A percentile compares a stretch with the other conserved stretches of the same genome.
phyloP scores from a whole-genome alignment of 2,888 invertebrate genomes.

The Coremacera marginata region DNA sequence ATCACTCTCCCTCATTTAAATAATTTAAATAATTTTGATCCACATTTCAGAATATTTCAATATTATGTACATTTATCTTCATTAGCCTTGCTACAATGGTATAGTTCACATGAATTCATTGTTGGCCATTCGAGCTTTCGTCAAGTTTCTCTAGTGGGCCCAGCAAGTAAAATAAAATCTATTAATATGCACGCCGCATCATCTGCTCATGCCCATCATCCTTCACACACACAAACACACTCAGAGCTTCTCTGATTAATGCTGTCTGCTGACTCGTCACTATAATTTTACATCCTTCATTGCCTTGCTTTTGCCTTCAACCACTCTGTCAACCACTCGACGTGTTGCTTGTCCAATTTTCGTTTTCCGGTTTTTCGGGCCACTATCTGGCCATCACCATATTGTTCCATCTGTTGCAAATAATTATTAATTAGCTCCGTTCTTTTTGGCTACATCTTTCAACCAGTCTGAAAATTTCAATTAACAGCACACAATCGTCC shows the following conservation, averaged over 20 bases:
- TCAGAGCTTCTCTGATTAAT: neutral
- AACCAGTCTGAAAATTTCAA: slow-evolving; percentile 3
- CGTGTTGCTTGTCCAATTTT: too few relatives aligned
- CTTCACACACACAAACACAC: neutral
- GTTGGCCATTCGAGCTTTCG: neutral
- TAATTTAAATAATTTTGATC: too few relatives aligned
- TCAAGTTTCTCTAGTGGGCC: neutral
- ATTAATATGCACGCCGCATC: neutral
- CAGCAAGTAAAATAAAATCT: neutral
- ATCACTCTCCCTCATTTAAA: too few relatives aligned
- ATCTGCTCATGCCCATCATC: neutral
- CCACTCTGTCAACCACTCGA: neutral
- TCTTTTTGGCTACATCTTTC: neutral
- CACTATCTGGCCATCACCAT: neutral
- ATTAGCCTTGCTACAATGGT: too few relatives aligned
- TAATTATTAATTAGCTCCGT: slow-evolving; percentile 25
- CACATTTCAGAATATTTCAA: too few relatives aligned
- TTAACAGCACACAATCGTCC: neutral
- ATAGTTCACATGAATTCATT: neutral
- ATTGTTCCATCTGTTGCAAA: slow-evolving; percentile 2
- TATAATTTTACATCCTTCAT: too few relatives aligned
- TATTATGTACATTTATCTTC: too few relatives aligned
- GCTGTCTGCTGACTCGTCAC: neutral
- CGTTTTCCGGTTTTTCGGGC: too few relatives aligned
- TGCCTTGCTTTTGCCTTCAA: neutral